These are phyloP conservation scores for Nesoenas mayeri DNA, from an alignment of 2,113 vertebrate genomes.

Conservation along the genomic window DNA sequence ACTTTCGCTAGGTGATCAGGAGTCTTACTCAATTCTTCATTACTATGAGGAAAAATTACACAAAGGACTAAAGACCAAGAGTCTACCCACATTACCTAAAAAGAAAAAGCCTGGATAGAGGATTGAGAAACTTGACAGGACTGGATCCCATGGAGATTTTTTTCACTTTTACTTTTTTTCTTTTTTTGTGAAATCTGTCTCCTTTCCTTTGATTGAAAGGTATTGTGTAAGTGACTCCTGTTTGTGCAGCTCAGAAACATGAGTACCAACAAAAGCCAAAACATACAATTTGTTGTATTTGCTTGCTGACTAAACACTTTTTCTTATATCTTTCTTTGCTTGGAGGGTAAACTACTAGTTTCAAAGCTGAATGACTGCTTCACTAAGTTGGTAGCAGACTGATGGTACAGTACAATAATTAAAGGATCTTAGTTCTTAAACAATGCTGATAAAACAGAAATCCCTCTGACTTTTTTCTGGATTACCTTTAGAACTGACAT, in stretches of 20 bases:
- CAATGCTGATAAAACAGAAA: constrained; percentile 76
- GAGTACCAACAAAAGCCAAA: constrained; percentile 24
- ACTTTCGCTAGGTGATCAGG: neutral
- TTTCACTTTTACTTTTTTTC: neutral
- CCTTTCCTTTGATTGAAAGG: constrained; percentile 40
- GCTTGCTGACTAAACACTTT: constrained; percentile 59
- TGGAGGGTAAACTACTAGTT: constrained; percentile 62
- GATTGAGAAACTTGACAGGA: neutral
- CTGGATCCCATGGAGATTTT: neutral
- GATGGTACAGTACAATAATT: constrained; percentile 66
- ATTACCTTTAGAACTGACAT: constrained; percentile 75
- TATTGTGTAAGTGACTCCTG: neutral
- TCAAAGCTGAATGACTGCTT: constrained; percentile 65
- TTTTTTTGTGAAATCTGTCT: constrained; percentile 3
- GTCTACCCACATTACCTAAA: neutral
- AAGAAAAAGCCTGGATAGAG: neutral
- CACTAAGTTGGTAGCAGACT: constrained; percentile 61
- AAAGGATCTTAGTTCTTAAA: constrained; percentile 72
- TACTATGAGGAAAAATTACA: neutral
- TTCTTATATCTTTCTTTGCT: constrained; percentile 23
- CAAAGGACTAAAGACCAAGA: neutral
- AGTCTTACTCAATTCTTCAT: neutral
- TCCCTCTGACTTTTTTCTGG: constrained; percentile 66
- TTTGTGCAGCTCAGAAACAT: neutral
- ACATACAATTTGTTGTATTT: constrained; percentile 46